Evolutionary conservation across 1,140 invertebrate species (phyloP), one percentile per base, ranked within the genome.

Genomic region (Caerostris extrusa): DNA sequence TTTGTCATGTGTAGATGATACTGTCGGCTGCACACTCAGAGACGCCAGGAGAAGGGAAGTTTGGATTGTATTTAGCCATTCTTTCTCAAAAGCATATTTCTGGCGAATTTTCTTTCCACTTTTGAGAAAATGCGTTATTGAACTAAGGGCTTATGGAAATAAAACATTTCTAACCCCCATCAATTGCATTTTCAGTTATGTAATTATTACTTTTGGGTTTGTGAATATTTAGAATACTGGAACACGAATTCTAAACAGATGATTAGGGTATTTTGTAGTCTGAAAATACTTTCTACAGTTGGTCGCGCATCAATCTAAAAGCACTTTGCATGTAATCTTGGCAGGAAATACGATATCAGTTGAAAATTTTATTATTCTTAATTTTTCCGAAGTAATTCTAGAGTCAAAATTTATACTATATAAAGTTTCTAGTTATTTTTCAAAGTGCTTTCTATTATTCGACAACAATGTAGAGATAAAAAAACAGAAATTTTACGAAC

Each of bases 1-100:
- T 87, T 83, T 83, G 81, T 83, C 56, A 83, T 83, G 14, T 82
- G 77, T 7, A 19, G 82, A 83, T 83, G 82, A 57, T 57, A 55
- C 81, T 8, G 82, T 56, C 69, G 19, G 0, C 7, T 12, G 69
- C 69, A 34, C 50, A 34, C 53, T 77, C 71, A 77, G 34, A 8
- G 71, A 69, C 67, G 67, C n/a, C 67, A 7, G 19, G 67, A 69
- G 19, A 77, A 77, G 53, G 71, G 61, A 64, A 64, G 61, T 12
- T 64, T 64, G 34, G 34, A 34, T 34, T 34, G 34, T 34, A 34
- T 34, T 34, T 34, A 34, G 34, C 34, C 34, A 64, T 64, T 64
- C 61, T 64, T 64, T 69, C 67, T n/a, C 19, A 3, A 50, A 12
- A 77, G 71, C 50, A 12, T 34, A 50, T 19, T 6, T 69, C n/a